Evolutionary conservation across 2,113 vertebrate species (phyloP).

Genomic region (Syngnathus scovelli): DNA sequence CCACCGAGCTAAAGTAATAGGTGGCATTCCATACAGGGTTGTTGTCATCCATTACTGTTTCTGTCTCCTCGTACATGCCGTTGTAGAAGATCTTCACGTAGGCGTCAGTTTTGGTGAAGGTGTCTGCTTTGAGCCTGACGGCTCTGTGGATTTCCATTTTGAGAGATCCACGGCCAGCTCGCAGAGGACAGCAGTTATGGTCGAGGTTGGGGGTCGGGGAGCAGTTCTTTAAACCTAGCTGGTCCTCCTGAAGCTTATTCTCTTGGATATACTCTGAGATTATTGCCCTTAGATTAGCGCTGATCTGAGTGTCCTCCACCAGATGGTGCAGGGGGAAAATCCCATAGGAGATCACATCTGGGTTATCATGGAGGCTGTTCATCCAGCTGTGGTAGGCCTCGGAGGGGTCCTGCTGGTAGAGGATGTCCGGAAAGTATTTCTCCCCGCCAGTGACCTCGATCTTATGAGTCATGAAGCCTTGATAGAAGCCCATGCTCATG

Average conservation of each 20-base stretch:
- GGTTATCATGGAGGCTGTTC: slow-evolving; percentile 64
- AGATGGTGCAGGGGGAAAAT: slow-evolving; percentile 71
- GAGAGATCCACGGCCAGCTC: slow-evolving; percentile 61
- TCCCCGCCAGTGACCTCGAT: slow-evolving; percentile 69
- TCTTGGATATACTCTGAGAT: slow-evolving; percentile 65
- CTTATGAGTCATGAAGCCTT: slow-evolving; percentile 71
- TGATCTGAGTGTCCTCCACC: slow-evolving; percentile 57
- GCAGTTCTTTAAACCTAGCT: slow-evolving; percentile 49
- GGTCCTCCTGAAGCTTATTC: slow-evolving; percentile 55
- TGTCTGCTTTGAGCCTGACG: slow-evolving; percentile 60
- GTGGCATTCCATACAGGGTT: slow-evolving; percentile 67
- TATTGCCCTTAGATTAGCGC: slow-evolving; percentile 51
- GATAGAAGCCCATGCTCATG: slow-evolving; percentile 70
- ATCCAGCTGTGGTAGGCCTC: slow-evolving; percentile 69
- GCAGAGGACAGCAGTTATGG: slow-evolving; percentile 70
- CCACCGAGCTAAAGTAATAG: slow-evolving; percentile 64
- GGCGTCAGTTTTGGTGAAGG: slow-evolving; percentile 66
- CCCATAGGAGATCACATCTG: slow-evolving; percentile 68
- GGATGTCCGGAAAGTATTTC: slow-evolving; percentile 64
- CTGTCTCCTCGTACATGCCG: slow-evolving; percentile 61
- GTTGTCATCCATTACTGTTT: slow-evolving; percentile 62
- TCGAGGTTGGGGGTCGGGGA: slow-evolving; percentile 64
- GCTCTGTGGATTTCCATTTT: slow-evolving; percentile 59
- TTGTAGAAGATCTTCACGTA: slow-evolving; percentile 73
- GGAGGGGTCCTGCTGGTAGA: slow-evolving; percentile 58